Conservation (phyloP, 1,140 invertebrate species). For the Pinna nobilis region DNA sequence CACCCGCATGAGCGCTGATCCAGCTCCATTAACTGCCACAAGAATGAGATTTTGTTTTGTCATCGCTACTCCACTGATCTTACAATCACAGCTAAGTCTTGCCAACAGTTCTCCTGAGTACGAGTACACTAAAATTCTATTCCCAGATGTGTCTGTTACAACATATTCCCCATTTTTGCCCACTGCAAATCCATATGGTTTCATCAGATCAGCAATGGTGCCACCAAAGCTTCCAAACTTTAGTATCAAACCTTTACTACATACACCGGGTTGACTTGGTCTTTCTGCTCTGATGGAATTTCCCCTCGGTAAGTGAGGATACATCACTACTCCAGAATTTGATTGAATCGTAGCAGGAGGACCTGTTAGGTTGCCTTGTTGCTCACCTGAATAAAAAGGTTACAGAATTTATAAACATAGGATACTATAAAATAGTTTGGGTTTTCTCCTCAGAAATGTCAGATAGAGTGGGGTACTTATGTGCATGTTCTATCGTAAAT, state of each 20-base stretch:
- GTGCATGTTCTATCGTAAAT: too few relatives aligned
- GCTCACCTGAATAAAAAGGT: too few relatives aligned
- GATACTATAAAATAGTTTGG: too few relatives aligned
- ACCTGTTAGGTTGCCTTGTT: too few relatives aligned
- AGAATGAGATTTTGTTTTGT: slow-evolving; percentile 61
- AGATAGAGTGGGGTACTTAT: too few relatives aligned
- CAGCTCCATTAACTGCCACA: slow-evolving; percentile 58
- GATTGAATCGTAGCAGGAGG: too few relatives aligned
- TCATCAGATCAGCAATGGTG: slow-evolving; percentile 57
- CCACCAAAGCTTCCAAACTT: slow-evolving; percentile 66
- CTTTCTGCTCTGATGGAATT: too few relatives aligned
- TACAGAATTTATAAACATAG: too few relatives aligned
- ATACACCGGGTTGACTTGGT: too few relatives aligned
- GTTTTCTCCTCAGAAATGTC: too few relatives aligned
- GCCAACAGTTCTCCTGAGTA: slow-evolving; percentile 52
- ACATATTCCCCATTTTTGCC: slow-evolving; percentile 60
- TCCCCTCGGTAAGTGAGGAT: not conserved
- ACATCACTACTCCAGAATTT: too few relatives aligned
- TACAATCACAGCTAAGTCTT: slow-evolving; percentile 59
- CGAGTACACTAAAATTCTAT: slow-evolving; percentile 64
- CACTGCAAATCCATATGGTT: slow-evolving; percentile 64
- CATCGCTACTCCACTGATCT: slow-evolving; percentile 59
- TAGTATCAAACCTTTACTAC: slow-evolving; percentile 36
- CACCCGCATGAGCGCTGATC: slow-evolving; percentile 54
- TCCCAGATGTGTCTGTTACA: slow-evolving; percentile 62